These are phyloP conservation scores for human DNA, from an alignment of 2,113 vertebrate species.

Conservation along the genomic window GRCh38 chr18:78631501-78632000, in stretches of 20 bases:
- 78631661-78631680: background rate
- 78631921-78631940: accelerated
- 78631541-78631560: background rate
- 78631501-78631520: background rate
- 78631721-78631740: background rate
- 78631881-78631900: accelerated
- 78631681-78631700: background rate
- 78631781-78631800: background rate
- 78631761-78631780: background rate
- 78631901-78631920: accelerated
- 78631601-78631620: accelerated
- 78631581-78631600: background rate
- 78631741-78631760: background rate
- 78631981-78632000: accelerated
- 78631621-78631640: background rate
- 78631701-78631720: background rate
- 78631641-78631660: accelerated
- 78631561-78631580: accelerated
- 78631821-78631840: background rate
- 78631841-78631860: too few relatives aligned
- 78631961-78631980: background rate
- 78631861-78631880: background rate
- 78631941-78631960: accelerated
- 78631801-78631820: background rate
- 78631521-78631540: background rate